Percentiles rank a stretch among this genome's conserved stretches.
These are phyloP conservation scores for Dryomyza anilis DNA, from an alignment of 2,888 invertebrate species.

Conservation along the genomic window DNA sequence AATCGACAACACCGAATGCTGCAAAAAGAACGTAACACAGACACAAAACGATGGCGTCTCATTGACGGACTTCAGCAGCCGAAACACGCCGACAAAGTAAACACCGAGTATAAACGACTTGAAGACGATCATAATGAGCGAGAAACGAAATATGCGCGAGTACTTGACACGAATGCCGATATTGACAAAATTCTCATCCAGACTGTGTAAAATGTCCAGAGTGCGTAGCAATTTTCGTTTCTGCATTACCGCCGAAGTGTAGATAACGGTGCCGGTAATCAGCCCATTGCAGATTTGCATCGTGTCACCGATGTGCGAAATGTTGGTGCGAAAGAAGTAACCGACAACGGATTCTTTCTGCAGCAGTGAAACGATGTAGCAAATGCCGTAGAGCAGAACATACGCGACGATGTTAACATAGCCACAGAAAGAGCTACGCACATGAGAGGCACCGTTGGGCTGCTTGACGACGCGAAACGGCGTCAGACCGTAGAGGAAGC, in stretches of 20 bases:
- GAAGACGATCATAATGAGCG: constrained; percentile 50
- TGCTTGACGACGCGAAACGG: constrained; percentile 49
- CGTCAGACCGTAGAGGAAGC: constrained; percentile 52
- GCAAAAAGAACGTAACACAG: constrained; percentile 54
- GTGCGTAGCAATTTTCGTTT: constrained; percentile 50
- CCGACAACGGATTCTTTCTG: constrained; percentile 56
- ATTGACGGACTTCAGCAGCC: constrained; percentile 45
- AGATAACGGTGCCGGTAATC: constrained; percentile 55
- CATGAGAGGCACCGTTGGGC: constrained; percentile 38
- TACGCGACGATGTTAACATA: constrained; percentile 49
- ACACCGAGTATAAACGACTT: constrained; percentile 44
- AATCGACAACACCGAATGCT: constrained; percentile 53
- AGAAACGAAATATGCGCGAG: constrained; percentile 51
- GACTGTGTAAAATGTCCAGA: constrained; percentile 45
- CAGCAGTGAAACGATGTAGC: constrained; percentile 52
- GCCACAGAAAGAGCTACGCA: constrained; percentile 50
- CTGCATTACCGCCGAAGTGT: constrained; percentile 50
- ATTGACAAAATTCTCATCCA: constrained; percentile 49
- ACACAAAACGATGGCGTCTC: constrained; percentile 47
- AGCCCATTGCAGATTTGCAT: constrained; percentile 55
- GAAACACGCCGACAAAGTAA: constrained; percentile 51
- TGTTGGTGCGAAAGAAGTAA: constrained; percentile 55
- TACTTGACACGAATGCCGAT: constrained; percentile 57
- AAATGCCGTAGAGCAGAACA: constrained; percentile 44
- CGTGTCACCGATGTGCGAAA: constrained; percentile 55